Conservation (phyloP, 2,113 vertebrate genomes). For the Zapornia atra region DNA sequence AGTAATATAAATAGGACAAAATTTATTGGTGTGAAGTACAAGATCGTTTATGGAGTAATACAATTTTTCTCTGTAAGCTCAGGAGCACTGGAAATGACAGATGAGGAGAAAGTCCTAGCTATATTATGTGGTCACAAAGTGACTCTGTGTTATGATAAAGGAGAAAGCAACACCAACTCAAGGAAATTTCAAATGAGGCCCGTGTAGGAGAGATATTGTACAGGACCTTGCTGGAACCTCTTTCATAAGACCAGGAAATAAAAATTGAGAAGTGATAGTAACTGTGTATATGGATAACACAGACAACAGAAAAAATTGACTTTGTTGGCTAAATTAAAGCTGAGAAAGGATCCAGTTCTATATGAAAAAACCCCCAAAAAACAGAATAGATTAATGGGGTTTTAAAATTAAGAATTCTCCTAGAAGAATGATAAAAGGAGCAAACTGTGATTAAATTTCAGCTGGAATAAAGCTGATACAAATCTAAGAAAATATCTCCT, state of each 20-base stretch:
- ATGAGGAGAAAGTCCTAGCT: neutral
- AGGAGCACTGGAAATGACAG: constrained; percentile 7
- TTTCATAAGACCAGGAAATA: neutral
- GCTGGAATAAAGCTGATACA: neutral
- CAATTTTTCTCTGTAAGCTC: neutral
- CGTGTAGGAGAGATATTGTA: neutral
- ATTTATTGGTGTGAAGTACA: constrained; percentile 4
- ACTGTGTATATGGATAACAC: neutral
- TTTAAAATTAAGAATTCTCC: neutral
- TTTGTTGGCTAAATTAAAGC: neutral
- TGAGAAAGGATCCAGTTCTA: neutral
- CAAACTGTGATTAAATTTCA: neutral
- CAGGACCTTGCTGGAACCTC: neutral
- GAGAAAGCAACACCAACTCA: neutral
- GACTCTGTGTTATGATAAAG: neutral
- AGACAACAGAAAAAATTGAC: accelerated
- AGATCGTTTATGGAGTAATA: neutral
- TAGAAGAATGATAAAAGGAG: neutral
- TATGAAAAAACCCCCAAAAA: neutral
- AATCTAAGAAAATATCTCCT: neutral
- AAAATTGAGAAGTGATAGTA: neutral
- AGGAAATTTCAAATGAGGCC: neutral
- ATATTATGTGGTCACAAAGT: neutral
- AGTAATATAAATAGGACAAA: neutral
- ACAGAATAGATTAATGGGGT: neutral